These are phyloP conservation scores for Acronicta psi DNA, from an alignment of 2,888 invertebrate species.

Conservation along the genomic window DNA sequence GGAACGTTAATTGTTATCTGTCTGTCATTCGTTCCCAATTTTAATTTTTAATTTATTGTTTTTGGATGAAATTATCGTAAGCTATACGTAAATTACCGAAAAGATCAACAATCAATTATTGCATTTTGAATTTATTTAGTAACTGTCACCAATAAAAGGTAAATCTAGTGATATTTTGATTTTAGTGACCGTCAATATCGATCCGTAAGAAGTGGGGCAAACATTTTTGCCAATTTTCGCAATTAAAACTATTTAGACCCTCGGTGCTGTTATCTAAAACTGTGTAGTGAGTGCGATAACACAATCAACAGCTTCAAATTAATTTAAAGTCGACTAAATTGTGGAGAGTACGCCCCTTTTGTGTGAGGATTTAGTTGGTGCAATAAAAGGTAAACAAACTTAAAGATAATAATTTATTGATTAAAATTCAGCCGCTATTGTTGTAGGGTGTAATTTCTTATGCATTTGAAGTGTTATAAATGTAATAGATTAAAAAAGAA, in stretches of 20 bases:
- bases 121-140: neutral
- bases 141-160: neutral
- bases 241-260: slow-evolving; percentile 18
- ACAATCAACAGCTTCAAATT: slow-evolving; percentile 4
- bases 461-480: too few species aligned
- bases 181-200: slow-evolving; percentile 42
- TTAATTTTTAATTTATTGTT: slow-evolving; percentile 38
- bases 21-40: slow-evolving; percentile 18
- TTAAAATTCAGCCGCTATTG: neutral
- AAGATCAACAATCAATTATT: slow-evolving; percentile 33
- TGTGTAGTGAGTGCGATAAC: slow-evolving; percentile 25
- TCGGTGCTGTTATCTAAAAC: slow-evolving; percentile 29
- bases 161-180: slow-evolving; percentile 27
- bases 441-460: neutral
- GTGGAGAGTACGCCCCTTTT: slow-evolving; percentile 38
- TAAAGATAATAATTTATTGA: slow-evolving; percentile 4
- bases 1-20: slow-evolving; percentile 53
- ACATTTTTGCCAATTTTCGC: slow-evolving; percentile 36
- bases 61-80: slow-evolving; percentile 41
- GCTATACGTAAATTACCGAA: slow-evolving; percentile 10
- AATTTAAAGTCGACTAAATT: slow-evolving; percentile 1
- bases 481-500: too few species aligned
- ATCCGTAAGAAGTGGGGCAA: slow-evolving; percentile 52
- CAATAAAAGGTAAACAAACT: slow-evolving; percentile 37
- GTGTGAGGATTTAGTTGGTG: neutral